phyloP scores from a whole-genome alignment of 2,888 invertebrate species.

The Erannis defoliaria region DNA sequence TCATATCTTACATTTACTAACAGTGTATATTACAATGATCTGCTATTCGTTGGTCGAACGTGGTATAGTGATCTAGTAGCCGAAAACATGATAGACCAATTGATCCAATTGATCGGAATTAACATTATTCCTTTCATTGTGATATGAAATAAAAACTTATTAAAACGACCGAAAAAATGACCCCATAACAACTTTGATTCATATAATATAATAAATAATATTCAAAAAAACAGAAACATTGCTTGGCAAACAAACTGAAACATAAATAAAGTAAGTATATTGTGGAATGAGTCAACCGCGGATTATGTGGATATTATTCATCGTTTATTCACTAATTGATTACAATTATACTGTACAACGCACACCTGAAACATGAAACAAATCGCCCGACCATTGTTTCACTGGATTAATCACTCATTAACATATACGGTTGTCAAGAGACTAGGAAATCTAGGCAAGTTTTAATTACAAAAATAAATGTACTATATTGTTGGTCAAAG shows the following conservation, averaged over 20 bases:
- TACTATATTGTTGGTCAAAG: too few species aligned
- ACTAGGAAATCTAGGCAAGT: not conserved
- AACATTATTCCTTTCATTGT: too few species aligned
- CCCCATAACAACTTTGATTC: not conserved
- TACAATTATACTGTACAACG: slow-evolving; percentile 42
- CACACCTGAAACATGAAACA: slow-evolving; percentile 35
- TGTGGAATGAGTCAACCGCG: slow-evolving; percentile 45
- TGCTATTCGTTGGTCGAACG: too few species aligned
- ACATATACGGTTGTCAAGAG: slow-evolving; percentile 17
- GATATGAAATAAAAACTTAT: not conserved
- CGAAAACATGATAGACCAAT: too few species aligned
- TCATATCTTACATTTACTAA: too few species aligned
- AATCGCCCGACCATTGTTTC: slow-evolving; percentile 27
- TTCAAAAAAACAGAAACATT: slow-evolving; percentile 10
- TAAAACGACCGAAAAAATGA: slow-evolving; percentile 1
- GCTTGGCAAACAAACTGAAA: slow-evolving; percentile 26
- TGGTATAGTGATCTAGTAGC: too few species aligned
- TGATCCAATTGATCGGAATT: too few species aligned
- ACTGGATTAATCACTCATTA: slow-evolving; percentile 25
- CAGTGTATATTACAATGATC: too few species aligned
- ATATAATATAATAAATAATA: too few species aligned
- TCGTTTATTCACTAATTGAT: slow-evolving; percentile 47
- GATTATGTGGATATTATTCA: slow-evolving; percentile 38
- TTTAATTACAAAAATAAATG: not conserved
- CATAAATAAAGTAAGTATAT: slow-evolving; percentile 23